phyloP scores from a whole-genome alignment of 2,888 invertebrate species.

The Muscina levida region DNA sequence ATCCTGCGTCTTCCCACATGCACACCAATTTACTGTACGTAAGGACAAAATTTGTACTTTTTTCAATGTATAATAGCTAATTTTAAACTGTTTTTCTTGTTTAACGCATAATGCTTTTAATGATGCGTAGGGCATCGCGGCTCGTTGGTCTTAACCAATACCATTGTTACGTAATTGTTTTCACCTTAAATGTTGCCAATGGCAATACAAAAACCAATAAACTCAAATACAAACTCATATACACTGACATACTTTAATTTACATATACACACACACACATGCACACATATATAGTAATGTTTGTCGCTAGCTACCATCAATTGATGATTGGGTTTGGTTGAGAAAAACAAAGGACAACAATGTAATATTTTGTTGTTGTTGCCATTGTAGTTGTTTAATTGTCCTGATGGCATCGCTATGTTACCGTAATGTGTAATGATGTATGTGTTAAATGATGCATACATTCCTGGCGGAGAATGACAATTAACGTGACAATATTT shows the following conservation, averaged over 20 bases:
- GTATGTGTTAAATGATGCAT: conserved; percentile 24
- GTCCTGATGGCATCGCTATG: conserved; percentile 12
- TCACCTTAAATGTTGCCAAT: conserved; percentile 49
- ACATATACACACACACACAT: neutral
- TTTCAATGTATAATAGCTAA: no score
- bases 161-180: conserved; percentile 9
- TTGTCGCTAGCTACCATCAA: neutral
- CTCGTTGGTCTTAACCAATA: neutral
- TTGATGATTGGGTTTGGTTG: conserved; percentile 6
- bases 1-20: no score
- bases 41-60: no score
- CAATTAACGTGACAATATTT: conserved; percentile 55
- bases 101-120: no score
- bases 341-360: conserved; percentile 14
- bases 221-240: conserved; percentile 7
- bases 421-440: neutral
- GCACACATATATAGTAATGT: neutral
- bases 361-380: conserved; percentile 3
- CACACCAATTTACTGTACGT: no score
- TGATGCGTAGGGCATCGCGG: conserved; percentile 7
- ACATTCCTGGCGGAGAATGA: conserved; percentile 10
- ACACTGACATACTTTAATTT: neutral
- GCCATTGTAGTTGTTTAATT: no score
- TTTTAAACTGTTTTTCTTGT: no score
- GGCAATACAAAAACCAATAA: conserved; percentile 42